Evolutionary conservation across 2,888 invertebrate species (phyloP), one percentile per base, ranked within the genome.

Genomic region (Lasioglossum malachurum): DNA sequence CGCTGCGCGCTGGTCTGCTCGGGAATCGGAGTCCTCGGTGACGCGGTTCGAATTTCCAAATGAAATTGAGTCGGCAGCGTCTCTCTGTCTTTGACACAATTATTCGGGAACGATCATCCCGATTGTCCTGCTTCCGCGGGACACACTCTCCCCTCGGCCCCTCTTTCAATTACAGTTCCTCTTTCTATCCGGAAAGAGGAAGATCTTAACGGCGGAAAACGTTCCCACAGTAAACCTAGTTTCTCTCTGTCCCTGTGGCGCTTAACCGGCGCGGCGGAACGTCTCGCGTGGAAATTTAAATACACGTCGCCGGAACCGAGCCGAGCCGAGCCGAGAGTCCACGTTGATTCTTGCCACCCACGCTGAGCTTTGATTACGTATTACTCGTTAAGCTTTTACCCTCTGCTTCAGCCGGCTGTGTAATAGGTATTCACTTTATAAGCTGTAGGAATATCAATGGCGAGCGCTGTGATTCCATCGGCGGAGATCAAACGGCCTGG

Each of bases 241-340:
- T 60, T 60, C 60, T 23, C 23, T 53, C 23, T 27, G 60, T 27
- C 64, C 64, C 64, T 27, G 64, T 31, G 14, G 31, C 27, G 31
- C 27, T 27, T 31, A 64, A 64, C 31, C 64, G 64, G 64, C 16
- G 64, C 64, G 64, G 64, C 16, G 64, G 64, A 64, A 64, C 64
- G 64, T 64, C 16, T 64, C 64, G 16, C 31, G 31, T 31, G 64
- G 31, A 64, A 64, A 64, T 64, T 31, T 64, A 31, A 64, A 64
- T 64, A 64, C 5, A 53, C 31, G 31, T 64, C 27, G 27, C n/a
- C n/a, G 57, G 57, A n/a, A n/a, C n/a, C n/a, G n/a, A 27, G n/a
- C 27, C 57, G 57, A n/a, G 53, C 19, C 53, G 53, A n/a, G 53
- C 10, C 57, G 57, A 60, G 53, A 23, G 53, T 23, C 53, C 53